Conservation (phyloP, 35 echinoderm and acorn worm species). For the Lytechinus variegatus region DNA sequence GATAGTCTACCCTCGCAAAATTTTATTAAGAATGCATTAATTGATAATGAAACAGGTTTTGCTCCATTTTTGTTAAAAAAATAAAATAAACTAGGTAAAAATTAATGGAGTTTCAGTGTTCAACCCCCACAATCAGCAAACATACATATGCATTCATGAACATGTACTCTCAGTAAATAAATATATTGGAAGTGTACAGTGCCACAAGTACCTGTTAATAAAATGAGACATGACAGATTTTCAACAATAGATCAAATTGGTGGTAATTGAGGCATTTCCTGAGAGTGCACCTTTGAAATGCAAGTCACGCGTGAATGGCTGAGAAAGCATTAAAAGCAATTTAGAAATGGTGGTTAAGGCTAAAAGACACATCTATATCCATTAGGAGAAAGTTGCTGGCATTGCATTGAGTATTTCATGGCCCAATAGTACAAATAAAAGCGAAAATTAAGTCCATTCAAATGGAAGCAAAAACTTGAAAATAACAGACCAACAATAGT, state of each 20-base stretch:
- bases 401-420: neutral
- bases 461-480: too few species aligned
- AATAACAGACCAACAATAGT: too few species aligned
- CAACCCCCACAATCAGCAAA: neutral
- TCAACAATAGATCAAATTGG: neutral
- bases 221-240: neutral
- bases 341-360: neutral
- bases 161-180: neutral
- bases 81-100: neutral
- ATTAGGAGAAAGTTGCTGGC: neutral
- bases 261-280: neutral
- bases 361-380: neutral
- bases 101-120: neutral
- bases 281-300: neutral
- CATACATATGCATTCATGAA: neutral
- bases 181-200: neutral
- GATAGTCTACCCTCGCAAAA: too few species aligned
- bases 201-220: neutral
- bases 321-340: neutral
- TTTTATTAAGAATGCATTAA: too few species aligned
- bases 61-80: neutral
- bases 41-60: too few species aligned
- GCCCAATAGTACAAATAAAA: too few species aligned
- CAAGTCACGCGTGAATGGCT: neutral
- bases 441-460: too few species aligned